These are phyloP conservation scores for Girardia tigrina DNA, from an alignment of 2,888 invertebrate genomes.

Conservation along the genomic window DNA sequence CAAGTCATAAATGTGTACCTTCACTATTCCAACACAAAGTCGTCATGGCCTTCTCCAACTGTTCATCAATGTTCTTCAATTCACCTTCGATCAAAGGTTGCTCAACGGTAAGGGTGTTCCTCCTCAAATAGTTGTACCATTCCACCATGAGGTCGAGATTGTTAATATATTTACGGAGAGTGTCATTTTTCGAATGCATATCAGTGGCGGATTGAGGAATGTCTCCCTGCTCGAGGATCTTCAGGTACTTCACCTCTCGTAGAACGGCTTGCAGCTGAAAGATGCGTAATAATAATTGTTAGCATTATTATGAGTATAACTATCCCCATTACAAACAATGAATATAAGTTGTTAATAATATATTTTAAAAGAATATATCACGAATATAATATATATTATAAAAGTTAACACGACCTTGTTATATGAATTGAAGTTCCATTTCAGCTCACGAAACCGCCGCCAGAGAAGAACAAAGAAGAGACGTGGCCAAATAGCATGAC, in stretches of 20 bases:
- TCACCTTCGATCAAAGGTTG: constrained; percentile 69
- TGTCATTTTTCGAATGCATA: constrained; percentile 67
- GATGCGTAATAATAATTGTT: too few species aligned
- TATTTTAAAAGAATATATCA: too few species aligned
- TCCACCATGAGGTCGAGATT: constrained; percentile 47
- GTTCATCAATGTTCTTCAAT: constrained; percentile 66
- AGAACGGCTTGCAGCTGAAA: constrained; percentile 64
- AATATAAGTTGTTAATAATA: too few species aligned
- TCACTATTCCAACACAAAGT: constrained; percentile 72
- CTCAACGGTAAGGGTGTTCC: constrained; percentile 56
- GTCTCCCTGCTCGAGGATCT: constrained; percentile 59
- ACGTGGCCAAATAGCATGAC: too few species aligned
- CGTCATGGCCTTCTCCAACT: constrained; percentile 65
- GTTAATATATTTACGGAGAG: constrained; percentile 61
- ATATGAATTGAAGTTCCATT: too few species aligned
- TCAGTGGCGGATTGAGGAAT: constrained; percentile 55
- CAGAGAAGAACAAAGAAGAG: too few species aligned
- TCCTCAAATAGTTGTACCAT: too few species aligned
- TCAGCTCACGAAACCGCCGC: too few species aligned
- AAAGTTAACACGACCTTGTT: too few species aligned
- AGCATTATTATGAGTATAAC: too few species aligned
- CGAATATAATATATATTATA: too few species aligned
- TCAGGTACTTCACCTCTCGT: constrained; percentile 75
- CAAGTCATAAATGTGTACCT: constrained; percentile 55
- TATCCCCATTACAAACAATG: too few species aligned